Base-by-base conservation (phyloP, 2,888 invertebrate genomes). In the Napeogenes inachia region DNA sequence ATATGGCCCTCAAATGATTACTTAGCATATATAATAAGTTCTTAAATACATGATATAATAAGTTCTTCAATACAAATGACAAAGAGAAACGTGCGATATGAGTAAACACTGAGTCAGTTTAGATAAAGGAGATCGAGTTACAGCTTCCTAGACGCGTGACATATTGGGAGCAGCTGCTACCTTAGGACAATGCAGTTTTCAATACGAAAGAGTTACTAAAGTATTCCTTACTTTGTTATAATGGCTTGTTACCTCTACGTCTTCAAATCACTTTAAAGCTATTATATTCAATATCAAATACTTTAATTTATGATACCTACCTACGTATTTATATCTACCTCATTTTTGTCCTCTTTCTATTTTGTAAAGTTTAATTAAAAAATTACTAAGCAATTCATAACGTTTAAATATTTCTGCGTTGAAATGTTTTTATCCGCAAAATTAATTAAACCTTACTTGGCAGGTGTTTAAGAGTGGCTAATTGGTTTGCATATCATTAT, bases 361-460 rank as follows among this genome's bases (percentile, higher is more conserved):
- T 42, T 10, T 42, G 42, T 10, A 42, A 12, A 71, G 69, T 68
- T 69, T 74, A 75, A 78, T 77, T 77, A 76, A 75, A 10, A 73
- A 72, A 59, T 63, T 61, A 59, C 70, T 76, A 69, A 74, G 70
- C 72, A 75, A 77, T 75, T 76, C 78, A 77, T 74, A 75, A 78
- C 42, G 42, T 42, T 42, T 6, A 12, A 42, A 42, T 42, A 10
- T 10, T 12, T 35, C 35, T 35, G 64, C 45, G 65, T 66, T 73
- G 76, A 56, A 35, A 45, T 42, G 6, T 32, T 33, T 53, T 53
- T 53, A 53, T 53, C 42, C 10, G 42, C 42, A 42, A 42, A 50
- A 50, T 50, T 50, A 50, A 50, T 50, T 50, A 50, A 50, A 50
- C 3, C 30, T 30, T 30, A 30, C 30, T 30, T 50, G 50, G 50